Evolutionary conservation across 2,888 invertebrate species (phyloP).

Genomic region (Eremobia ochroleuca): DNA sequence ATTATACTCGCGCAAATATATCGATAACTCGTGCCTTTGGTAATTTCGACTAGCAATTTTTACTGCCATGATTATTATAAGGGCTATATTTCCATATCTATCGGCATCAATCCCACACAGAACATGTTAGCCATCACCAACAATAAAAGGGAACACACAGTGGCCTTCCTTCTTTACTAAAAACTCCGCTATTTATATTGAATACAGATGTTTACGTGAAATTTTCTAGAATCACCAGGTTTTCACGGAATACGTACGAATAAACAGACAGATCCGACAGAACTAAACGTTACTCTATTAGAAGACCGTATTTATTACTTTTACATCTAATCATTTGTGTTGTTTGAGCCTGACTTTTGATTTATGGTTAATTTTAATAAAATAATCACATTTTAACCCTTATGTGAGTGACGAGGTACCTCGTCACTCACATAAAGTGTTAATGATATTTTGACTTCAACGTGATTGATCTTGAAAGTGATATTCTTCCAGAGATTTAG

Average conservation of each 20-base stretch:
- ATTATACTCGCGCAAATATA: no score
- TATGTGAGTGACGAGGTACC: no score
- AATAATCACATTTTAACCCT: not conserved
- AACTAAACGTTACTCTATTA: constrained; percentile 43
- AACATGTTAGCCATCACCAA: constrained; percentile 56
- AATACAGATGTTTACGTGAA: constrained; percentile 23
- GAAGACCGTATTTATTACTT: constrained; percentile 39
- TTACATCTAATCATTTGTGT: constrained; percentile 47
- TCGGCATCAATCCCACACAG: constrained; percentile 28
- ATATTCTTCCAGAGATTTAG: not conserved
- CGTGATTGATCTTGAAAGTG: not conserved
- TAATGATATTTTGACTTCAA: not conserved
- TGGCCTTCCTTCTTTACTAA: not conserved
- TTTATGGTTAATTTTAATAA: not conserved
- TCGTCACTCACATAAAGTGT: no score
- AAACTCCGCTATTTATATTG: constrained; percentile 9
- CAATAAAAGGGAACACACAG: not conserved
- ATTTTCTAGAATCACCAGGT: constrained; percentile 53
- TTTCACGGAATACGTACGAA: constrained; percentile 27
- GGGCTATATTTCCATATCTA: constrained; percentile 16
- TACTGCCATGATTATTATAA: not conserved
- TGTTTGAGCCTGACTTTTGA: constrained; percentile 9
- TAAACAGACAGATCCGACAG: constrained; percentile 38
- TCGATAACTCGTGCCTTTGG: not conserved
- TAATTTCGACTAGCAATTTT: not conserved